These are phyloP conservation scores for Steatocranus sp. DNA, from an alignment of 2,797 vertebrate genomes.

Conservation along the genomic window DNA sequence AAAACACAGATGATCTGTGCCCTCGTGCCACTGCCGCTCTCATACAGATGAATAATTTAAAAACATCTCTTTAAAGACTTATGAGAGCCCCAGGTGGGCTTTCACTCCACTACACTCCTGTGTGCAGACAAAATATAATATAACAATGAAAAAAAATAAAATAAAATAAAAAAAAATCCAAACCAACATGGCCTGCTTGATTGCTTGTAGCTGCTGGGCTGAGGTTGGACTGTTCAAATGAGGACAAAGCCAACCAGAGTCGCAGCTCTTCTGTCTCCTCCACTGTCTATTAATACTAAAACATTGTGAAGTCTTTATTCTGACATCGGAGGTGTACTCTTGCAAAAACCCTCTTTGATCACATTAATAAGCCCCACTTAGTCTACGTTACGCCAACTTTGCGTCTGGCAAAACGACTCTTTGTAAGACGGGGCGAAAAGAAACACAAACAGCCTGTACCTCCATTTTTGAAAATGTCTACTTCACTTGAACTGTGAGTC, in stretches of 20 bases:
- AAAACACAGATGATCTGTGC: background rate
- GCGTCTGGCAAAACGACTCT: constrained; percentile 17
- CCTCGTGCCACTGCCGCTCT: background rate
- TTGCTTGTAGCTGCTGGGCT: background rate
- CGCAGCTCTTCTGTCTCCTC: background rate
- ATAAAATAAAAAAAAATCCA: background rate
- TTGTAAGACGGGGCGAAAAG: background rate
- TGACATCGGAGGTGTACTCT: constrained; percentile 33
- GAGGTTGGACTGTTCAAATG: background rate
- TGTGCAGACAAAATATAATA: background rate
- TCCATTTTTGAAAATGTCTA: background rate
- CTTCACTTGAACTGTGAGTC: background rate
- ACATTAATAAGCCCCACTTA: constrained; percentile 51
- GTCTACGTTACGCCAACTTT: constrained; percentile 34
- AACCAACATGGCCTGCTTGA: background rate
- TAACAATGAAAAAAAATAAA: background rate
- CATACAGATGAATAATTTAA: background rate
- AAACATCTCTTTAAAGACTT: background rate
- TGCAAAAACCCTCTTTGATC: constrained; percentile 59
- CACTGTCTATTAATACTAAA: constrained; percentile 15
- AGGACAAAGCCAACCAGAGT: background rate
- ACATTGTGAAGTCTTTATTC: constrained; percentile 53
- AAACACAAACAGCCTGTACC: background rate
- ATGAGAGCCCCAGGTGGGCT: background rate
- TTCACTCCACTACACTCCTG: background rate